These are phyloP conservation scores for Brachynemurus nebulosus DNA, from an alignment of 2,888 invertebrate genomes.

Conservation along the genomic window DNA sequence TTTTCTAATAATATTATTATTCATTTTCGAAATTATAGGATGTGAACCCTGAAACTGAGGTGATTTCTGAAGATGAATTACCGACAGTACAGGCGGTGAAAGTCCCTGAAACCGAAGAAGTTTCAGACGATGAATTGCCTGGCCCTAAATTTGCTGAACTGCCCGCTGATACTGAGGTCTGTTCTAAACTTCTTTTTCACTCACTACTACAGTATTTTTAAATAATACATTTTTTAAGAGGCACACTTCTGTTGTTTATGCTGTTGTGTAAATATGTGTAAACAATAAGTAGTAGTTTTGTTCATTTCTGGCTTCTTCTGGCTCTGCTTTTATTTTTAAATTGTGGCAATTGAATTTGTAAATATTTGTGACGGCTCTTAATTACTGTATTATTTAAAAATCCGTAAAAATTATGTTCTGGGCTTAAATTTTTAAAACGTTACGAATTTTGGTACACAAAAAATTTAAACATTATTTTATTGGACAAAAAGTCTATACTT, in stretches of 20 bases:
- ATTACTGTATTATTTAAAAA: too few relatives aligned
- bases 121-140: conserved; percentile 62
- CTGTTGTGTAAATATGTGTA: neutral
- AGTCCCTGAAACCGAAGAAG: conserved; percentile 72
- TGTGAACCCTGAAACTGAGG: conserved; percentile 65
- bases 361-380: too few relatives aligned
- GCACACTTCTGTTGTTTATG: neutral
- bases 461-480: too few relatives aligned
- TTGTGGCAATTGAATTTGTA: too few relatives aligned
- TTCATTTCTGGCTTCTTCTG: neutral
- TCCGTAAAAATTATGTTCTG: too few relatives aligned
- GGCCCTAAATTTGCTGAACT: conserved; percentile 56
- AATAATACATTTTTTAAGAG: too few relatives aligned
- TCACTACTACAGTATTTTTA: neutral
- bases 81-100: conserved; percentile 59
- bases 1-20: neutral
- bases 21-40: conserved; percentile 24
- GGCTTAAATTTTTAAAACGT: too few relatives aligned
- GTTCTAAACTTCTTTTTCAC: conserved; percentile 4
- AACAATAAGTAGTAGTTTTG: neutral
- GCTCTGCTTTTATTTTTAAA: neutral
- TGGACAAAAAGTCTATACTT: too few relatives aligned
- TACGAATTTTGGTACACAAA: too few relatives aligned
- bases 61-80: conserved; percentile 72
- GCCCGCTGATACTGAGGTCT: conserved; percentile 55